Evolutionary conservation across 2,113 vertebrate species (phyloP), one percentile per base, ranked within the genome.

Genomic region (Mola mola): DNA sequence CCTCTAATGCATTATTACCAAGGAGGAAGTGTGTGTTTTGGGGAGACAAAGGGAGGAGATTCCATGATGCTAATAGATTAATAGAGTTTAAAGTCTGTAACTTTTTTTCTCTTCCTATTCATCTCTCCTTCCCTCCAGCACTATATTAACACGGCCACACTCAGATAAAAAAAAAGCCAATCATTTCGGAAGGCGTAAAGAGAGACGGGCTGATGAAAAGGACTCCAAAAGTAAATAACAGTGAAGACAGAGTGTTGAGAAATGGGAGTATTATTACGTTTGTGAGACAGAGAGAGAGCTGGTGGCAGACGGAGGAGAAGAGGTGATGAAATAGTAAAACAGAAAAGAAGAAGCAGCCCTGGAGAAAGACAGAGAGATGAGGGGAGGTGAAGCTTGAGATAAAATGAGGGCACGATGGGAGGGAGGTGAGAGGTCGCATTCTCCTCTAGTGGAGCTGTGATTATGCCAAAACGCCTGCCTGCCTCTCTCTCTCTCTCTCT

Each of bases 281-380:
- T 41, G 24, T 20, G 9, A 20, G 20, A 48, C 66, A 50, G 51
- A 7, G 25, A 58, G 6, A 22, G 13, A 69, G 21, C 1, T 29
- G 46, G 48, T 41, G 70, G 38, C 57, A 15, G 58, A 55, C 59
- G 42, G 47, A 44, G 26, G 52, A 21, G 26, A 48, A 57, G 57
- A 53, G 70, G 53, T 84, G 73, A 84, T 73, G 76, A 85, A 87
- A 84, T 71, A 53, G 56, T 1, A 41, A 68, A 68, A 83, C 81
- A 84, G 70, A 75, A 66, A 65, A 22, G 41, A 82, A 51, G 47
- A 58, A 34, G 31, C 3, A 75, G 73, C 61, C 65, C 71, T 21
- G 11, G 62, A 75, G 69, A 73, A 59, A 38, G 20, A 79, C 50
- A 43, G 56, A 43, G 20, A 43, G 48, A 72, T 47, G 77, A 61